These are phyloP conservation scores for Apteryx owenii DNA, from an alignment of 2,113 vertebrate genomes.

Conservation along the genomic window DNA sequence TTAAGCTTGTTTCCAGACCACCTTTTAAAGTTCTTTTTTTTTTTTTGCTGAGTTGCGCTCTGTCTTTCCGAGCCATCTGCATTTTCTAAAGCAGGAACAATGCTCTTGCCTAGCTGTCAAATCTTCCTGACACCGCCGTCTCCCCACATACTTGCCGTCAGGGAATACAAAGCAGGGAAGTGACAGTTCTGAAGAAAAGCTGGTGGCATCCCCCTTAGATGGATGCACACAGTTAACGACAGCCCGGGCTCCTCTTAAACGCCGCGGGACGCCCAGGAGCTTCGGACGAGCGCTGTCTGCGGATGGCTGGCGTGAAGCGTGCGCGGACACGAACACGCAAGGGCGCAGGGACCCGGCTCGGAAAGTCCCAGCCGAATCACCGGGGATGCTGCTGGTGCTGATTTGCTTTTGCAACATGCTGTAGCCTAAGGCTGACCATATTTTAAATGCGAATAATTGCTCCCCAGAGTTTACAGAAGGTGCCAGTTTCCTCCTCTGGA, in stretches of 20 bases:
- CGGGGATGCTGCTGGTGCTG: accelerated
- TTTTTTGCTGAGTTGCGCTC: not conserved
- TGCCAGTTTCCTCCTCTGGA: not conserved
- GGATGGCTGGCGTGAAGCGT: accelerated
- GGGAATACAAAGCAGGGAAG: not conserved
- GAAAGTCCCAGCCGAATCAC: not conserved
- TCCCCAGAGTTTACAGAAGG: not conserved
- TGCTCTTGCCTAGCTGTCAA: not conserved
- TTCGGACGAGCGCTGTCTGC: accelerated
- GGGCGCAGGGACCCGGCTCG: not conserved
- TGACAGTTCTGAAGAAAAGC: not conserved
- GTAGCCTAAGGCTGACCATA: not conserved
- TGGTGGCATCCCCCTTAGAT: not conserved
- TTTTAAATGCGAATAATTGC: not conserved
- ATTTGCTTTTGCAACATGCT: accelerated
- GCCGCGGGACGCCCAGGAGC: not conserved
- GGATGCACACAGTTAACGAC: not conserved
- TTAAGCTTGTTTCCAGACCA: not conserved
- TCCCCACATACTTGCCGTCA: not conserved
- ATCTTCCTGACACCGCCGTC: not conserved
- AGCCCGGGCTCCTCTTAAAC: not conserved
- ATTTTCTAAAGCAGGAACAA: not conserved
- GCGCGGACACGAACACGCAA: not conserved
- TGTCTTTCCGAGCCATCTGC: not conserved
- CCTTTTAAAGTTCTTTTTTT: not conserved